A percentile compares a stretch with the other conserved stretches of the same genome.
These are phyloP conservation scores for Mola mola DNA, from an alignment of 2,113 vertebrate species.

Conservation along the genomic window DNA sequence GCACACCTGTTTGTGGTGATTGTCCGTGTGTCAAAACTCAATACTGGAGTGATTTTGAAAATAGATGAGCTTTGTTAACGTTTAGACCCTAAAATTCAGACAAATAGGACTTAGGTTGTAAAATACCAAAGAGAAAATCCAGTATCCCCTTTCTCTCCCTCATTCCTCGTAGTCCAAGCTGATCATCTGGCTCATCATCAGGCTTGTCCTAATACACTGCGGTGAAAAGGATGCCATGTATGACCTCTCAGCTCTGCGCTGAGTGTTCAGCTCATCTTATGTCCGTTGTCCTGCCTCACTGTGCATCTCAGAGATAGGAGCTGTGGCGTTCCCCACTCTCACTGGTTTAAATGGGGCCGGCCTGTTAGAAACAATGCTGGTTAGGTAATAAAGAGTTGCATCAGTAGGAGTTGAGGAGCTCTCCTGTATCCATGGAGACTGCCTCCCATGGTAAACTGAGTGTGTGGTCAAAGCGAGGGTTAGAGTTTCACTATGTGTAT, in stretches of 20 bases:
- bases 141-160: constrained; percentile 19
- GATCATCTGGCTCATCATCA: constrained; percentile 4
- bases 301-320: constrained; percentile 11
- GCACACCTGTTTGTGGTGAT: too few species aligned
- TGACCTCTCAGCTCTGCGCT: constrained; percentile 11
- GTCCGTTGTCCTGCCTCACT: not conserved
- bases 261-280: constrained; percentile 15
- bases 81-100: too few species aligned
- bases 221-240: constrained; percentile 45
- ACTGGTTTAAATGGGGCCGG: constrained; percentile 28
- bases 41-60: too few species aligned
- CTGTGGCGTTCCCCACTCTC: constrained; percentile 8
- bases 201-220: constrained; percentile 15
- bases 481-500: constrained; percentile 54
- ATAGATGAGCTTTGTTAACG: too few species aligned
- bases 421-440: constrained; percentile 67
- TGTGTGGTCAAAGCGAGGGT: constrained; percentile 40
- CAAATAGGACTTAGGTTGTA: too few species aligned
- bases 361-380: constrained; percentile 29
- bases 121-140: constrained; percentile 23
- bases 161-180: not conserved
- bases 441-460: constrained; percentile 38
- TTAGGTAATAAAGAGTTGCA: constrained; percentile 26
- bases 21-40: too few species aligned
- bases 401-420: constrained; percentile 34